phyloP scores from a whole-genome alignment of 2,113 vertebrate genomes.

The Neomonachus schauinslandi region DNA sequence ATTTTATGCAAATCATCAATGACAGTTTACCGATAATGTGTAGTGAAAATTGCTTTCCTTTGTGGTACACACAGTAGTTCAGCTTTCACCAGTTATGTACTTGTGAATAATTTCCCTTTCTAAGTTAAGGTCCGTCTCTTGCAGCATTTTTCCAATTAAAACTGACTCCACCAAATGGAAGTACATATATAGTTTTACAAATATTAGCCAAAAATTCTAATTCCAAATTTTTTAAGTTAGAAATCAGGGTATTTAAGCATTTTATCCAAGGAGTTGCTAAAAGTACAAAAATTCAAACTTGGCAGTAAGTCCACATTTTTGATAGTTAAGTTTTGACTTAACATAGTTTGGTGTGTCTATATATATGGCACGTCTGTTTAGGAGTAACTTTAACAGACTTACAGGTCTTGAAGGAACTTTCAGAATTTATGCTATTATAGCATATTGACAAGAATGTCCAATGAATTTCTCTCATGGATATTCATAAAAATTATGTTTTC shows the following conservation, averaged over 20 bases:
- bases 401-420: neutral
- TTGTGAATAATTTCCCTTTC: neutral
- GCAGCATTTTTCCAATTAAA: conserved; percentile 54
- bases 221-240: conserved; percentile 43
- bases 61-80: neutral
- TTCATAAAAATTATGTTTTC: neutral
- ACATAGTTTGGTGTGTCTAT: neutral
- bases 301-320: conserved; percentile 50
- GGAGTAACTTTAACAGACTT: conserved; percentile 12
- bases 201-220: conserved; percentile 26
- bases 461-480: neutral
- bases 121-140: conserved; percentile 42
- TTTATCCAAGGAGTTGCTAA: conserved; percentile 41
- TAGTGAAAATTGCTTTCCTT: conserved; percentile 41
- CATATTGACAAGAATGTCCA: neutral
- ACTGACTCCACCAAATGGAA: neutral
- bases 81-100: neutral
- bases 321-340: conserved; percentile 57
- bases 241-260: conserved; percentile 23
- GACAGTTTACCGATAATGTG: neutral
- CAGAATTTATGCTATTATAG: neutral
- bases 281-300: conserved; percentile 24
- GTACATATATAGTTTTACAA: neutral
- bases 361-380: conserved; percentile 26
- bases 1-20: conserved; percentile 21